A percentile compares a stretch with the other conserved stretches of the same genome.
Evolutionary conservation across 2,113 vertebrate species (phyloP).

Genomic region (Xiphias gladius): DNA sequence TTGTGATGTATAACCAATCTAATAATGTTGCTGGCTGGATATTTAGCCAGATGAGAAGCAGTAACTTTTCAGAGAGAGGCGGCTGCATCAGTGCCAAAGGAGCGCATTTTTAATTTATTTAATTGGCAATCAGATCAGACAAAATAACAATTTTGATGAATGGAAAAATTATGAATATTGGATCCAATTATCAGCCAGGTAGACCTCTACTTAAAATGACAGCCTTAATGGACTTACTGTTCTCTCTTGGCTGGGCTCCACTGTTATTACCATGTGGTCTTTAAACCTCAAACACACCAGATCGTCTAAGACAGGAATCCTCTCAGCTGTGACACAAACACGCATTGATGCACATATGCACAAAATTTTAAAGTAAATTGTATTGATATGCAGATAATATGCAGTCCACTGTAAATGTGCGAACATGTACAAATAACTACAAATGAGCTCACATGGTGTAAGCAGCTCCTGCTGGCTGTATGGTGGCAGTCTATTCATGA

Average conservation of each 20-base stretch:
- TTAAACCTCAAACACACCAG: constrained; percentile 85
- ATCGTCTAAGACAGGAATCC: constrained; percentile 86
- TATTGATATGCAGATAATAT: background rate
- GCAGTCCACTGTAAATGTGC: background rate
- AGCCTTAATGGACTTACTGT: constrained; percentile 82
- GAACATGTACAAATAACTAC: background rate
- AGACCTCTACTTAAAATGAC: background rate
- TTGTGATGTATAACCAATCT: too few species aligned
- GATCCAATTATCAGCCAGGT: background rate
- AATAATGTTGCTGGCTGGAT: too few species aligned
- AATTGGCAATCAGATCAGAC: too few species aligned
- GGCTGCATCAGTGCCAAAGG: too few species aligned
- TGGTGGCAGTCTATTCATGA: constrained; percentile 88
- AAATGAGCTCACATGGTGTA: constrained; percentile 78
- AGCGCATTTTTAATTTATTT: too few species aligned
- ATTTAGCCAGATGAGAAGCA: too few species aligned
- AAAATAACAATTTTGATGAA: background rate
- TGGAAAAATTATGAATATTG: background rate
- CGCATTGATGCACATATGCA: background rate
- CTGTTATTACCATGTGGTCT: constrained; percentile 86
- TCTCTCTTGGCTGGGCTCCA: constrained; percentile 84
- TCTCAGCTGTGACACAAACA: constrained; percentile 79
- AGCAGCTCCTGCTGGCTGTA: constrained; percentile 74
- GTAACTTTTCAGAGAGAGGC: too few species aligned
- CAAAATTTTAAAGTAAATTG: background rate